These are phyloP conservation scores for Diuraphis noxia DNA, from an alignment of 1,140 invertebrate species.

Conservation along the genomic window DNA sequence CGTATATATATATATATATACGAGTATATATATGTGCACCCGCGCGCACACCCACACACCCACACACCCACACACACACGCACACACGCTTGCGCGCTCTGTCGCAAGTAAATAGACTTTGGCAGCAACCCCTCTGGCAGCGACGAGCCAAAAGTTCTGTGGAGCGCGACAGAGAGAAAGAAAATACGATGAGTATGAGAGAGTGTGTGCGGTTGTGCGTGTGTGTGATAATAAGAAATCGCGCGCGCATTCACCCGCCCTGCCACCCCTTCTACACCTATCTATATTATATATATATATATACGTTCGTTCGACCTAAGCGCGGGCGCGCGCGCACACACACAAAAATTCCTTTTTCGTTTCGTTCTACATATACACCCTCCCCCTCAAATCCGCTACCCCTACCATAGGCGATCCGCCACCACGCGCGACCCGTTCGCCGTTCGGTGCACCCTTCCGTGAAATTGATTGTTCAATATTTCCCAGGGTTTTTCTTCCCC, in stretches of 20 bases:
- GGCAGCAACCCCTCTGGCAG: constrained; percentile 14
- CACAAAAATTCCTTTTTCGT: constrained; percentile 6
- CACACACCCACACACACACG: neutral
- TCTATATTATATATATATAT: neutral
- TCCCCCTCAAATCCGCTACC: neutral
- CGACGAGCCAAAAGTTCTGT: neutral
- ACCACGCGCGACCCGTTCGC: neutral
- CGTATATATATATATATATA: neutral
- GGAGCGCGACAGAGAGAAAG: neutral
- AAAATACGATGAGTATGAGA: neutral
- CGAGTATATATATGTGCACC: neutral
- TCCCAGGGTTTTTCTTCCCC: constrained; percentile 40
- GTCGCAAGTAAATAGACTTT: neutral
- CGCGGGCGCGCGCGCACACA: constrained; percentile 2
- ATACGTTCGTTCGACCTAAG: constrained; percentile 25
- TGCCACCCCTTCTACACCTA: neutral
- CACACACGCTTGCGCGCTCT: neutral
- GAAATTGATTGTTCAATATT: constrained; percentile 54
- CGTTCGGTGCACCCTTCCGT: constrained; percentile 43
- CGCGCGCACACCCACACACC: neutral
- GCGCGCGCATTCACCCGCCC: neutral
- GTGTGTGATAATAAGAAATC: constrained; percentile 45
- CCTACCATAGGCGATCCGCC: neutral
- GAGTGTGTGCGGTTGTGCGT: neutral
- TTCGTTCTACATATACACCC: neutral